A percentile compares a stretch with the other conserved stretches of the same genome.
phyloP scores from a whole-genome alignment of 2,113 vertebrate genomes.

The Drymodes brunneopygia region DNA sequence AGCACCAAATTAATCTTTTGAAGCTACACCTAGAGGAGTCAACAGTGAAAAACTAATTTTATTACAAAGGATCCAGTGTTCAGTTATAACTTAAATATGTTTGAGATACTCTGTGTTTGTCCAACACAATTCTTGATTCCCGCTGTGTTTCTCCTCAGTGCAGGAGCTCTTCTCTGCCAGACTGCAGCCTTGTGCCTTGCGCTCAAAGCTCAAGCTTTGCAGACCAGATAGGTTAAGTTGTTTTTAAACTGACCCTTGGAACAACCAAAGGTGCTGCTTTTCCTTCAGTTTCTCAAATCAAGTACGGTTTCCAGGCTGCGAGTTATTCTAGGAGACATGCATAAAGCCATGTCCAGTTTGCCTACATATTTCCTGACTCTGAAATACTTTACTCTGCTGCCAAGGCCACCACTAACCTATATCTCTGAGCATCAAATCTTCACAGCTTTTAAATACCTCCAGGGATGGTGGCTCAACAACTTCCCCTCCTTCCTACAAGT shows the following conservation, averaged over 20 bases:
- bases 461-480: neutral
- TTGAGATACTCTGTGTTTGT: neutral
- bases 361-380: neutral
- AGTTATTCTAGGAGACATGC: neutral
- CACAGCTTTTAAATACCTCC: neutral
- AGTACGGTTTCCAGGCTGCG: neutral
- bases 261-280: neutral
- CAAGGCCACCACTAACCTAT: neutral
- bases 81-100: neutral
- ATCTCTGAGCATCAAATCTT: neutral
- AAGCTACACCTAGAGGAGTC: neutral
- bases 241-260: neutral
- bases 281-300: neutral
- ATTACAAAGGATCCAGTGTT: neutral
- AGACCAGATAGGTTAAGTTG: neutral
- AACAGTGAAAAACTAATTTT: neutral
- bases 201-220: neutral
- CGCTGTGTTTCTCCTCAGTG: rapidly evolving
- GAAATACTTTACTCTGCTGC: neutral
- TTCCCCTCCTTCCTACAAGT: neutral
- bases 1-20: neutral
- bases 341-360: neutral
- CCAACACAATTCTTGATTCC: neutral
- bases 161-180: neutral
- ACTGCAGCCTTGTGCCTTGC: neutral